Evolutionary conservation across 30 jellyfish, hydroid and myxozoan species (phyloP).

Genomic region (Morbakka virulenta): DNA sequence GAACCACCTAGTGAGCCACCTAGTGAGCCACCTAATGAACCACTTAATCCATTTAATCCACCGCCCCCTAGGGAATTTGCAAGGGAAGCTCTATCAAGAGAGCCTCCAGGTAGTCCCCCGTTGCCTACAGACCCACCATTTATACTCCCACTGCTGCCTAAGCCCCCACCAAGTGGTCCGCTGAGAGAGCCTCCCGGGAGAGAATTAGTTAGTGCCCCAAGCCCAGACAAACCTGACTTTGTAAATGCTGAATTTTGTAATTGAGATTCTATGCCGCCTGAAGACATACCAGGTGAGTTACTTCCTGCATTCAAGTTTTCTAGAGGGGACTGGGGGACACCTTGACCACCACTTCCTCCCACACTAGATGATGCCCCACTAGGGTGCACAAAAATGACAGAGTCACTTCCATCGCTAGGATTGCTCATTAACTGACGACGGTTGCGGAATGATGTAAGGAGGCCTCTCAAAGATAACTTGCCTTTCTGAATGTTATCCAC

Average conservation of each 20-base stretch:
- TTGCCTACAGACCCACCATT: too few relatives aligned
- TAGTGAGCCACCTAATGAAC: conserved; percentile 21
- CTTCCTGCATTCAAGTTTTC: too few relatives aligned
- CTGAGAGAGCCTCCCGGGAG: not conserved
- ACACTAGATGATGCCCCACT: conserved; percentile 61
- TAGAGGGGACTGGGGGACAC: too few relatives aligned
- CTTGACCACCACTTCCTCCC: not conserved
- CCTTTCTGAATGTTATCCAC: conserved; percentile 39
- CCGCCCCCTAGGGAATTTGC: conserved; percentile 21
- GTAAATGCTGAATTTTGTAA: conserved; percentile 66
- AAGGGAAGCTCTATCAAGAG: conserved; percentile 11
- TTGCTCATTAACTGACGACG: conserved; percentile 72
- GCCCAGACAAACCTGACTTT: conserved; percentile 85
- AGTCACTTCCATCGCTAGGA: conserved; percentile 83
- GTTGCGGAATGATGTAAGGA: conserved; percentile 52
- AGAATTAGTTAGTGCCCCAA: too few relatives aligned
- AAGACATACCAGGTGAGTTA: conserved; percentile 28
- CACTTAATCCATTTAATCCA: not conserved
- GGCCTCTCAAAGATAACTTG: conserved; percentile 45
- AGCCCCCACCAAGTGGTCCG: not conserved
- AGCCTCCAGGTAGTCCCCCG: too few relatives aligned
- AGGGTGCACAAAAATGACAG: conserved; percentile 94
- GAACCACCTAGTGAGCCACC: conserved; percentile 29
- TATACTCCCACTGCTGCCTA: too few relatives aligned
- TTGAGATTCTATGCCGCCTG: not conserved